These are phyloP conservation scores for Synaphobranchus kaupii DNA, from an alignment of 2,797 vertebrate genomes.

Conservation along the genomic window DNA sequence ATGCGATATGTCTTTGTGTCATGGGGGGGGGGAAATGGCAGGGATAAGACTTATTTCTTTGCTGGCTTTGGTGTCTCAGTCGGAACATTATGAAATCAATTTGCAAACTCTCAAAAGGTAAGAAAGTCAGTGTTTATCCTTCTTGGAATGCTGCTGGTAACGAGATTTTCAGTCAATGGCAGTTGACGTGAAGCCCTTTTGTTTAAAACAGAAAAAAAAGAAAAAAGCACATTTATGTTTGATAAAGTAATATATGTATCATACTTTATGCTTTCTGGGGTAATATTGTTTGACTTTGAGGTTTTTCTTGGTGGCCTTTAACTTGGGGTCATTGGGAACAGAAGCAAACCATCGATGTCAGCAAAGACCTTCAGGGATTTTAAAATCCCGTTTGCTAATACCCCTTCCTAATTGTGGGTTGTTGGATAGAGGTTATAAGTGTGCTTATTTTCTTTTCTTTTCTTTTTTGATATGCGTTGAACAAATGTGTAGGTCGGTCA, in stretches of 20 bases:
- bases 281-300: slow-evolving; percentile 46
- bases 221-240: slow-evolving; percentile 60
- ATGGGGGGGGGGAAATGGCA: slow-evolving; percentile 6
- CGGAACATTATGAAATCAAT: slow-evolving; percentile 31
- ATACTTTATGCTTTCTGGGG: slow-evolving; percentile 45
- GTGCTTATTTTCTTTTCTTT: slow-evolving; percentile 46
- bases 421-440: slow-evolving; percentile 49
- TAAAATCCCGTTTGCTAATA: slow-evolving; percentile 10
- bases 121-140: slow-evolving; percentile 68
- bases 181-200: slow-evolving; percentile 52
- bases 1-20: slow-evolving; percentile 25
- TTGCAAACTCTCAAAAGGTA: not conserved
- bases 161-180: slow-evolving; percentile 50
- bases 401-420: slow-evolving; percentile 23
- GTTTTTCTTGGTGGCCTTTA: slow-evolving; percentile 50
- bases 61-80: slow-evolving; percentile 35
- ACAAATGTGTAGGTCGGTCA: slow-evolving; percentile 55
- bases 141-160: slow-evolving; percentile 65
- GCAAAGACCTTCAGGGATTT: slow-evolving; percentile 3
- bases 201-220: not conserved
- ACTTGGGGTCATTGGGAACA: slow-evolving; percentile 43
- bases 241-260: slow-evolving; percentile 49
- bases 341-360: slow-evolving; percentile 44
- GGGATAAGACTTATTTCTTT: slow-evolving; percentile 32
- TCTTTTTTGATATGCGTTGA: slow-evolving; percentile 55